These are phyloP conservation scores for Phalangium opilio DNA, from an alignment of 2,888 invertebrate species.

Conservation along the genomic window DNA sequence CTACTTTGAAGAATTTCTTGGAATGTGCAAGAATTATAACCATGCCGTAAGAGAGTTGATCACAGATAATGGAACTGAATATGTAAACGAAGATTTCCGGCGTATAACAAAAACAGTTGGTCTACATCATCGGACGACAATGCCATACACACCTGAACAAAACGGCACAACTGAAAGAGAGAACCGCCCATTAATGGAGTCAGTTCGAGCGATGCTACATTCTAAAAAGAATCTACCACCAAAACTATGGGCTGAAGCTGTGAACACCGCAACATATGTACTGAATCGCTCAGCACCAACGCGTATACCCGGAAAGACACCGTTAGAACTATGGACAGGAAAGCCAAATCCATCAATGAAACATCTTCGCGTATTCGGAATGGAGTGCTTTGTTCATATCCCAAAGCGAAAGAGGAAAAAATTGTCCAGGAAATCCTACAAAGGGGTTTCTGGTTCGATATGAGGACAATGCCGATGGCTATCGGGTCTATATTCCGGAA, in stretches of 20 bases:
- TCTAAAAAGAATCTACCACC: too few species aligned
- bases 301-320: slow-evolving; percentile 7
- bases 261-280: slow-evolving; percentile 3
- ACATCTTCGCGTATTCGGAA: slow-evolving; percentile 17
- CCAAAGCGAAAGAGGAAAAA: slow-evolving; percentile 8
- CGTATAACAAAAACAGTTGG: slow-evolving; percentile 10
- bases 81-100: slow-evolving; percentile 8
- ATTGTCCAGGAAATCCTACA: slow-evolving; percentile 4
- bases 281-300: slow-evolving; percentile 16
- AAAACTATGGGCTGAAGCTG: too few species aligned
- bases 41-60: slow-evolving; percentile 6
- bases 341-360: slow-evolving; percentile 7
- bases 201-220: background rate
- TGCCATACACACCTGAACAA: slow-evolving; percentile 19
- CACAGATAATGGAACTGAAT: slow-evolving; percentile 15
- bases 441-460: slow-evolving; percentile 7
- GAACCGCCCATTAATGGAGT: slow-evolving; percentile 20
- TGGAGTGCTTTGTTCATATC: slow-evolving; percentile 9
- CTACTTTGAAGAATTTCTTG: slow-evolving; percentile 2
- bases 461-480: slow-evolving; percentile 1
- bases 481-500: slow-evolving; percentile 1
- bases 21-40: background rate
- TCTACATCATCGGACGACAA: slow-evolving; percentile 13
- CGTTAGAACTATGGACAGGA: slow-evolving; percentile 16
- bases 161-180: slow-evolving; percentile 21